Conservation (phyloP, 2,888 invertebrate genomes). For the Lasioglossum pauxillum region DNA sequence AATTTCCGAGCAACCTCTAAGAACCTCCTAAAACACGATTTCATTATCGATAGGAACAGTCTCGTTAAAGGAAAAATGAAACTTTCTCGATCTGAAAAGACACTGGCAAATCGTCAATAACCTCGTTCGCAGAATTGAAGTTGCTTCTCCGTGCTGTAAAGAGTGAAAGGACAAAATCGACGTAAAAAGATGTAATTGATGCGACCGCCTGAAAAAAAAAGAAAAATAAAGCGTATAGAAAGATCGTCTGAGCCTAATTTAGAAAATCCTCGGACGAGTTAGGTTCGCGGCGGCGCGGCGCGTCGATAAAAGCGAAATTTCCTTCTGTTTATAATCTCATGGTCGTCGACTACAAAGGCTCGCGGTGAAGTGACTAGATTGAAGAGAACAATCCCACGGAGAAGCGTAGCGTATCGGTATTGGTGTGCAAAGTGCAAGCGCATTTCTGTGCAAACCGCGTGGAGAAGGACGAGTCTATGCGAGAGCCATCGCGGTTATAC, state of each 20-base stretch:
- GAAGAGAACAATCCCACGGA: conserved; percentile 24
- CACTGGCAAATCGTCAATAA: too few relatives aligned
- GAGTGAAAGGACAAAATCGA: neutral
- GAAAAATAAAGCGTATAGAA: neutral
- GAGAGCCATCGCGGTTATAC: conserved; percentile 39
- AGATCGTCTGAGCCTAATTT: neutral
- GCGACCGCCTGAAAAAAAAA: neutral
- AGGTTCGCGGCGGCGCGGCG: conserved; percentile 8
- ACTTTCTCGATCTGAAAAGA: neutral
- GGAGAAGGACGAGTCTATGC: conserved; percentile 55
- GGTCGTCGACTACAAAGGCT: neutral
- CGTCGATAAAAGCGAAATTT: conserved; percentile 6
- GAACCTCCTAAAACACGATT: neutral
- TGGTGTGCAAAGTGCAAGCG: conserved; percentile 7
- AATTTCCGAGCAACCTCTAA: neutral
- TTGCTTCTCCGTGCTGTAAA: neutral
- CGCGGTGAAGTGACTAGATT: neutral
- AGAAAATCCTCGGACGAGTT: neutral
- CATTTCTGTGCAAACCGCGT: conserved; percentile 51
- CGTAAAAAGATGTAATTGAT: neutral
- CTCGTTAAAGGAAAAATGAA: neutral
- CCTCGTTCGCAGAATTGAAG: neutral
- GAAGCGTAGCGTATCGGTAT: neutral
- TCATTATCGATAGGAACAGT: neutral
- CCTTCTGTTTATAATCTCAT: conserved; percentile 13